Conservation (phyloP, 2,888 invertebrate genomes). For the Platynereis dumerilii region DNA sequence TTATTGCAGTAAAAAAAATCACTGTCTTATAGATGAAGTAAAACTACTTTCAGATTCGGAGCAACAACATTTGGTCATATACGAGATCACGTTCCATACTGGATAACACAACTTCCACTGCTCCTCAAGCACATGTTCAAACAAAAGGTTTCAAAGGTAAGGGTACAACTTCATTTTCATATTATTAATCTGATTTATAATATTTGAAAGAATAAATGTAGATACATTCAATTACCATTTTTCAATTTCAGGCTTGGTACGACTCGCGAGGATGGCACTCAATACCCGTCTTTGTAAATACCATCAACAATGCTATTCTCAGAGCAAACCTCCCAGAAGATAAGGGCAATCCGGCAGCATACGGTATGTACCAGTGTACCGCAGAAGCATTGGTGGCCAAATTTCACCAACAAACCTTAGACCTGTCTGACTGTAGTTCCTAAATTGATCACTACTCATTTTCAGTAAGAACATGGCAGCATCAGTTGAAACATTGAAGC, state of each 20-base stretch:
- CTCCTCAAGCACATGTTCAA: slow-evolving; percentile 5
- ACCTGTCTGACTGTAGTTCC: not conserved
- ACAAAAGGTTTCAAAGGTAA: slow-evolving; percentile 12
- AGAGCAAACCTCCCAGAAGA: slow-evolving; percentile 46
- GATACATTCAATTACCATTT: no score
- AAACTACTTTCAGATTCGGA: slow-evolving; percentile 11
- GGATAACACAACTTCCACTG: slow-evolving; percentile 11
- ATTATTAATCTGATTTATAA: not conserved
- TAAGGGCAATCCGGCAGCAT: slow-evolving; percentile 54
- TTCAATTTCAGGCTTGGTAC: slow-evolving; percentile 46
- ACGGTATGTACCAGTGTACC: slow-evolving; percentile 44
- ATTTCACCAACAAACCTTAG: not conserved
- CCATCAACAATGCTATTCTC: slow-evolving; percentile 54
- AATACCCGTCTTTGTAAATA: slow-evolving; percentile 52
- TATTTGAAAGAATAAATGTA: not conserved
- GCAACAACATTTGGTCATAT: slow-evolving; percentile 9
- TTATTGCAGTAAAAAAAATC: no score
- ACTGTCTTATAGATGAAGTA: no score
- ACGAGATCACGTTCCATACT: slow-evolving; percentile 10
- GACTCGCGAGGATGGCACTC: slow-evolving; percentile 54
- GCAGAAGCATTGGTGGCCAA: not conserved
- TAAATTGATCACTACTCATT: not conserved
- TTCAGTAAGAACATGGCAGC: no score
- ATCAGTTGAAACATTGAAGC: no score
- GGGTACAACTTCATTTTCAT: not conserved